Evolutionary conservation across 2,797 vertebrate species (phyloP), one percentile per base, ranked within the genome.

Genomic region (Sebastolobus alascanus): DNA sequence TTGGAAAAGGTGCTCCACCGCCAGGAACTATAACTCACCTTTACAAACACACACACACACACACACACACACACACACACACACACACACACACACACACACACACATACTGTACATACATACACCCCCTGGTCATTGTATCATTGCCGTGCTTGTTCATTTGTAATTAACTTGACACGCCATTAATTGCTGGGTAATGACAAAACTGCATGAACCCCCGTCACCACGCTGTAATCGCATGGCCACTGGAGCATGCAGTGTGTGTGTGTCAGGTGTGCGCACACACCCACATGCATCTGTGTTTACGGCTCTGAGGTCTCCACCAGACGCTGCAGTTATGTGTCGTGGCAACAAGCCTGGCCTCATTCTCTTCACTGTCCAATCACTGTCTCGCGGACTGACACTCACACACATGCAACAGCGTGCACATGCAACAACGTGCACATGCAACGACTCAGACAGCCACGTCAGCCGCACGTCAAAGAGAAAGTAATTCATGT

Each of bases 121-220:
- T 10, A 59, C 20, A 71, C 46, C 64, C 64, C 4, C 2, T 54
- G 18, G 22, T 38, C 5, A 9, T 75, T 75, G 68, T 85, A 68
- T 83, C 67, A 69, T 87, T 77, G 63, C 68, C 4, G 2, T 40
- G 64, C 72, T 88, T 74, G 38, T 84, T 89, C 67, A 68, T 55
- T 88, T 82, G 71, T 90, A 86, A 89, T 91, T 86, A 88, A 78
- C 61, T 68, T 85, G 80, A 90, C 86, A 84, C 33, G 9, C 29
- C 75, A 84, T 87, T 91, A 85, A 94, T 92, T 92, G 86, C 79
- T 65, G 67, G 71, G 90, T 93, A 90, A 85, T 85, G 89, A 92
- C 89, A 87, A 64, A 77, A 84, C 25, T 55, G 72, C 82, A 77
- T 73, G 65, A 78, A 80, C 70, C 58, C 79, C 82, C 63, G 12